Evolutionary conservation across 2,113 vertebrate species (phyloP).

Genomic region (Ceuthmochares aereus): DNA sequence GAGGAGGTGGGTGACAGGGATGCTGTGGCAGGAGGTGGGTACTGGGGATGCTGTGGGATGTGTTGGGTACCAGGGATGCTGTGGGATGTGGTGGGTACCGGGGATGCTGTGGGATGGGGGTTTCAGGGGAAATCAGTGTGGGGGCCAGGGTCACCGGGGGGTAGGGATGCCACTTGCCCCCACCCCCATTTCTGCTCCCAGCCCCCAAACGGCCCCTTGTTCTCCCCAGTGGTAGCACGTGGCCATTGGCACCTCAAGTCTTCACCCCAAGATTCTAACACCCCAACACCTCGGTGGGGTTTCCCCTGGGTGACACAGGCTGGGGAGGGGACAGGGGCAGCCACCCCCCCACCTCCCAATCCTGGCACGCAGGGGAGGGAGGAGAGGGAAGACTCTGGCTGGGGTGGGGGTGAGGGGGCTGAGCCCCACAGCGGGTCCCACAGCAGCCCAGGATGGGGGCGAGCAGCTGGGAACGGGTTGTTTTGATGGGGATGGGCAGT

Average conservation of each 20-base stretch:
- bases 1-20: too few relatives aligned
- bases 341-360: background rate
- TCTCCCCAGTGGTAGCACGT: background rate
- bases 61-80: background rate
- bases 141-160: fast-evolving
- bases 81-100: background rate
- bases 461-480: background rate
- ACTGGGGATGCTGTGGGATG: background rate
- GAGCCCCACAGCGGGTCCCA: background rate
- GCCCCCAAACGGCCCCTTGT: background rate
- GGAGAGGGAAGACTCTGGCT: background rate
- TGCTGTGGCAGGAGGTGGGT: background rate
- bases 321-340: background rate
- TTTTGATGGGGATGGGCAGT: background rate
- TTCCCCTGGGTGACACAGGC: background rate
- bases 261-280: background rate
- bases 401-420: background rate
- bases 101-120: background rate
- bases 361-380: background rate
- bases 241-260: background rate
- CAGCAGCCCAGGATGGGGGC: background rate
- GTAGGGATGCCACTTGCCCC: background rate
- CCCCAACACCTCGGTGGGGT: background rate
- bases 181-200: too few relatives aligned
- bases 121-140: fast-evolving